Percentiles rank a stretch among this genome's conserved stretches.
phyloP scores from a whole-genome alignment of 37 sponge, comb jelly and placozoan species.

The Chondrilla cf. caribensis region DNA sequence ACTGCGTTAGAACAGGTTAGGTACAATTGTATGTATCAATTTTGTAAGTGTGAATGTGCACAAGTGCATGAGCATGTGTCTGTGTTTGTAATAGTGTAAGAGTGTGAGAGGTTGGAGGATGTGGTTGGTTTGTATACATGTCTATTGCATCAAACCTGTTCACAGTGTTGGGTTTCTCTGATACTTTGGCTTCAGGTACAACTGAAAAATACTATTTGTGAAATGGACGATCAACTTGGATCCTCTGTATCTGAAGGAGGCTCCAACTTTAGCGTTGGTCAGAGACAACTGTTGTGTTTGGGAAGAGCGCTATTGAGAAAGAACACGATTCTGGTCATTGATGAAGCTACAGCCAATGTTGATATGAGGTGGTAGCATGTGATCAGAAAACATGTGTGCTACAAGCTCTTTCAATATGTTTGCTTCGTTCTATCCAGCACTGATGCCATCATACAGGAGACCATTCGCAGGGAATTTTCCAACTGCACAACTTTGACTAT shows the following conservation, averaged over 20 bases:
- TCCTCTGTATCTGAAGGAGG: slow-evolving; percentile 67
- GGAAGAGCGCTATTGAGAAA: slow-evolving; percentile 75
- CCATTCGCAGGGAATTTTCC: slow-evolving; percentile 63
- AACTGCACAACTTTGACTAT: slow-evolving; percentile 84
- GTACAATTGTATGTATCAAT: too few relatives aligned
- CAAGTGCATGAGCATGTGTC: too few relatives aligned
- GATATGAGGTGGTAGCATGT: slow-evolving; percentile 43
- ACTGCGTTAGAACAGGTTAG: slow-evolving; percentile 66
- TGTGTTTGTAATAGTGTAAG: too few relatives aligned
- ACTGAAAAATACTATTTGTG: slow-evolving; percentile 52
- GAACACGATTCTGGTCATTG: slow-evolving; percentile 80
- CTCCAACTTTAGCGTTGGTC: slow-evolving; percentile 81
- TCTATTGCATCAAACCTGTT: too few relatives aligned
- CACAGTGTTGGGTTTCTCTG: too few relatives aligned
- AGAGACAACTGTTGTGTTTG: slow-evolving; percentile 82
- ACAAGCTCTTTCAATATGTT: background rate
- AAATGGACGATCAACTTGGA: slow-evolving; percentile 57
- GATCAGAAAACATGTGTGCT: background rate
- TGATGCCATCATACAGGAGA: slow-evolving; percentile 19
- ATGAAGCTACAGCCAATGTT: slow-evolving; percentile 87
- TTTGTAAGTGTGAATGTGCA: too few relatives aligned
- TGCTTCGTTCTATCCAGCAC: background rate
- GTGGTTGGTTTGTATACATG: too few relatives aligned
- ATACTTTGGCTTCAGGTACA: slow-evolving; percentile 61
- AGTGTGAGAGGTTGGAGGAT: too few relatives aligned